Percentiles rank a stretch among this genome's conserved stretches.
phyloP scores from a whole-genome alignment of 2,888 invertebrate genomes.

The Cephus rjabovi region DNA sequence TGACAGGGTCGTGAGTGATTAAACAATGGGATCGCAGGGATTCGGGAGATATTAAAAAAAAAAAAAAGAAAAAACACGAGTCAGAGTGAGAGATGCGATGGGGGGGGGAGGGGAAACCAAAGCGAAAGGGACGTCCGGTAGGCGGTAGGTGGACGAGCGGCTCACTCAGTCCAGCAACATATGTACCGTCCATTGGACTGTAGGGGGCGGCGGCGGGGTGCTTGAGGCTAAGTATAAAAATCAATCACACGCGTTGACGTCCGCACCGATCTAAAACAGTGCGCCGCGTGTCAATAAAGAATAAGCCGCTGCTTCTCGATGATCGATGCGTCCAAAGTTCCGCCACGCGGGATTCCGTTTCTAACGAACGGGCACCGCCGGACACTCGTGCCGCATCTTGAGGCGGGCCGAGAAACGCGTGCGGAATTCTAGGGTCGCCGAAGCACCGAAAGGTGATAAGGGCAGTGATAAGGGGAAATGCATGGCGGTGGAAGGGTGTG shows the following conservation, averaged over 20 bases:
- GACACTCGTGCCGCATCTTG: neutral
- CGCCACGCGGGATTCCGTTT: neutral
- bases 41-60: slow-evolving; percentile 41
- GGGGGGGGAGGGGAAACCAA: neutral
- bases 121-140: neutral
- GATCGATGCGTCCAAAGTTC: slow-evolving; percentile 35
- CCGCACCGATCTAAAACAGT: slow-evolving; percentile 37
- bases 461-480: neutral
- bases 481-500: too few relatives aligned
- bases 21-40: slow-evolving; percentile 23
- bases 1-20: slow-evolving; percentile 2
- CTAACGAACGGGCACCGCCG: neutral
- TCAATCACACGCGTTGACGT: slow-evolving; percentile 58
- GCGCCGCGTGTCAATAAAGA: slow-evolving; percentile 44
- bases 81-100: neutral
- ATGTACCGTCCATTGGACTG: slow-evolving; percentile 40
- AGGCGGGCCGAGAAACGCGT: neutral
- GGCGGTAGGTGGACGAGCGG: slow-evolving; percentile 1
- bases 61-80: slow-evolving; percentile 13
- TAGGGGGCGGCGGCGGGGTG: slow-evolving; percentile 2
- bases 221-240: slow-evolving; percentile 46
- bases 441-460: neutral
- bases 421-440: neutral
- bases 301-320: slow-evolving; percentile 40
- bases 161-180: slow-evolving; percentile 41